Conservation (phyloP, 2,113 vertebrate genomes). For the Mellivora capensis region DNA sequence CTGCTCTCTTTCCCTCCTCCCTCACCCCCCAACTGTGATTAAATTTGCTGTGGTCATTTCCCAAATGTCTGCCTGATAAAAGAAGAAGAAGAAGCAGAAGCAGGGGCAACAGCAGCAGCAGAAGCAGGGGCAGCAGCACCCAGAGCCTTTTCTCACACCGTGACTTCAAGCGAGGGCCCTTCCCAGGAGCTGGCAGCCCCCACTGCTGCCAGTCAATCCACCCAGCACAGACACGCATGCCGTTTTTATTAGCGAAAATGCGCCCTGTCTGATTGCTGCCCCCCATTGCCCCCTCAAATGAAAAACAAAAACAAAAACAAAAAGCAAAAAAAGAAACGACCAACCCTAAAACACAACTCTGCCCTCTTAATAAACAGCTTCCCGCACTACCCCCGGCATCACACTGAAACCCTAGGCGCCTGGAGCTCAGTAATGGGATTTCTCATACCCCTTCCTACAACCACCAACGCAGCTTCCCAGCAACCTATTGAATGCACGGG, state of each 20-base stretch:
- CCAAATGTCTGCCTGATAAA: constrained; percentile 79
- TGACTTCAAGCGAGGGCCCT: constrained; percentile 78
- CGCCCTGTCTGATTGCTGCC: constrained; percentile 62
- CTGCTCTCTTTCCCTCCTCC: constrained; percentile 61
- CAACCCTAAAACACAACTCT: constrained; percentile 51
- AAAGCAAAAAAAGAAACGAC: neutral
- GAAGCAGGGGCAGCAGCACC: constrained; percentile 48
- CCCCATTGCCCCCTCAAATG: neutral
- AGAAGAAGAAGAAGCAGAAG: constrained; percentile 14
- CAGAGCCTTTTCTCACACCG: constrained; percentile 68
- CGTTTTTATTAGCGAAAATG: constrained; percentile 73
- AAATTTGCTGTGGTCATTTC: constrained; percentile 87
- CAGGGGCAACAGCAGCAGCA: neutral
- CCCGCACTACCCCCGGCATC: constrained; percentile 29
- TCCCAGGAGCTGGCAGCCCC: constrained; percentile 74
- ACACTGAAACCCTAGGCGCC: constrained; percentile 28
- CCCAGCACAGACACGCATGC: constrained; percentile 73
- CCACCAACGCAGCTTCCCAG: constrained; percentile 65
- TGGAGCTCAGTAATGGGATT: constrained; percentile 64
- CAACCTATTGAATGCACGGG: constrained; percentile 57
- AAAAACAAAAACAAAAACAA: neutral
- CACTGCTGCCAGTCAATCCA: constrained; percentile 77
- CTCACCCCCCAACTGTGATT: constrained; percentile 79
- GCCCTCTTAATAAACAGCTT: constrained; percentile 74
- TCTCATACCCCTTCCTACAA: constrained; percentile 46